A percentile compares a stretch with the other conserved stretches of the same genome.
phyloP scores from a whole-genome alignment of 2,113 vertebrate genomes.

The Petromus typicus region DNA sequence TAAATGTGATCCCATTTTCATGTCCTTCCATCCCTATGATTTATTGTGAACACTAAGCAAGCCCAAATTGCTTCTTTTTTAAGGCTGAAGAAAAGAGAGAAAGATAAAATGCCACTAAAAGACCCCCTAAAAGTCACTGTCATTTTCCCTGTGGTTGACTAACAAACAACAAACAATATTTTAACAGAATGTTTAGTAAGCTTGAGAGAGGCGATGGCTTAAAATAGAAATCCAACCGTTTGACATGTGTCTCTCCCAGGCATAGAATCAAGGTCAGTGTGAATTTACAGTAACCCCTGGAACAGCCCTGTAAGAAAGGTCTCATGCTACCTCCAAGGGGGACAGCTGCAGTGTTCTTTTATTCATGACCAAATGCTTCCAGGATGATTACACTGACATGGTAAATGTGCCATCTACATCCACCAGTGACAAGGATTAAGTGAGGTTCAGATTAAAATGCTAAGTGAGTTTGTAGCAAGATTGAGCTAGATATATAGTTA shows the following conservation, averaged over 20 bases:
- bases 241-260: conserved; percentile 18
- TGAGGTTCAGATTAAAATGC: conserved; percentile 67
- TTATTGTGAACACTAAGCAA: background rate
- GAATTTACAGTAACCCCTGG: background rate
- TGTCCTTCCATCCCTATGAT: background rate
- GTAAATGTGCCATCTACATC: conserved; percentile 45
- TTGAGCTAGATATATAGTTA: conserved; percentile 63
- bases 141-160: background rate
- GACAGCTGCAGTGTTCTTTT: conserved; percentile 61
- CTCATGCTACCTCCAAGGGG: background rate
- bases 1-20: background rate
- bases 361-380: conserved; percentile 65
- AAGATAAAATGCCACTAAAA: conserved; percentile 12
- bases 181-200: conserved; percentile 33
- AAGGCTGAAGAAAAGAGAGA: background rate
- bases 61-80: background rate
- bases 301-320: background rate
- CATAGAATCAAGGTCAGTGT: conserved; percentile 15
- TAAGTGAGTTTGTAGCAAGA: conserved; percentile 64
- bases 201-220: background rate
- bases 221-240: conserved; percentile 20
- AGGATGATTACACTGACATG: conserved; percentile 59
- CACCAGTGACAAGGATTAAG: conserved; percentile 58
- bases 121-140: background rate
- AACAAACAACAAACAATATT: background rate